Evolutionary conservation across 2,888 invertebrate genomes (phyloP).

Genomic region (Dastarcus helophoroides): DNA sequence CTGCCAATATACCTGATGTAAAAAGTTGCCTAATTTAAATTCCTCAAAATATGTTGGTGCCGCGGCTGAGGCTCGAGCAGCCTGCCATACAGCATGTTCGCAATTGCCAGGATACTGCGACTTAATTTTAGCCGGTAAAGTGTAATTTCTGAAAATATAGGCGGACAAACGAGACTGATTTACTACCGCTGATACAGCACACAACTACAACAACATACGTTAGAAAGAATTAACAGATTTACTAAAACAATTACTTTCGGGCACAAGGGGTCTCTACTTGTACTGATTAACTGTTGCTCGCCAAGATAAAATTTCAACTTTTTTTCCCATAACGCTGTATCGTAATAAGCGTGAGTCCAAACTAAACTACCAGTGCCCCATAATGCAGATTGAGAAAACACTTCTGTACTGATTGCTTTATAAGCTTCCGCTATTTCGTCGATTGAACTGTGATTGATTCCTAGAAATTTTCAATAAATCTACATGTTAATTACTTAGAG

Average conservation of each 20-base stretch:
- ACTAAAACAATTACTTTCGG: slow-evolving; percentile 43
- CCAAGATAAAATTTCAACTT: slow-evolving; percentile 56
- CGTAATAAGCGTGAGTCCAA: slow-evolving; percentile 78
- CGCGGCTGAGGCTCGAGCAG: slow-evolving; percentile 77
- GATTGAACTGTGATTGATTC: slow-evolving; percentile 43
- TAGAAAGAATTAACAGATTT: slow-evolving; percentile 3
- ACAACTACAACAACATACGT: slow-evolving; percentile 40
- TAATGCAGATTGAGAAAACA: slow-evolving; percentile 53
- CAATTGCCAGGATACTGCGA: slow-evolving; percentile 60
- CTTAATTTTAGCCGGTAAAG: slow-evolving; percentile 53
- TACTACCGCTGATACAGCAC: slow-evolving; percentile 67
- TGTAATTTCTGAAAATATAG: slow-evolving; percentile 77
- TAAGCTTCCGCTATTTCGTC: slow-evolving; percentile 49
- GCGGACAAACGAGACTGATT: slow-evolving; percentile 61
- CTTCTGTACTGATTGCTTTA: slow-evolving; percentile 45
- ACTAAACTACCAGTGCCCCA: slow-evolving; percentile 63
- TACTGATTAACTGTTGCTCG: slow-evolving; percentile 47
- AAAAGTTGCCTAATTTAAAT: slow-evolving; percentile 52
- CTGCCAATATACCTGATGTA: slow-evolving; percentile 47
- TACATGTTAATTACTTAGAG: slow-evolving; percentile 1
- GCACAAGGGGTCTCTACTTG: slow-evolving; percentile 39
- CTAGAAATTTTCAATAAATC: slow-evolving; percentile 25
- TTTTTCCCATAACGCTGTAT: slow-evolving; percentile 69
- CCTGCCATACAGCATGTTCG: slow-evolving; percentile 65
- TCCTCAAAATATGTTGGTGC: slow-evolving; percentile 87